Conservation (phyloP, 2,888 invertebrate species). For the Protophormia terraenovae region DNA sequence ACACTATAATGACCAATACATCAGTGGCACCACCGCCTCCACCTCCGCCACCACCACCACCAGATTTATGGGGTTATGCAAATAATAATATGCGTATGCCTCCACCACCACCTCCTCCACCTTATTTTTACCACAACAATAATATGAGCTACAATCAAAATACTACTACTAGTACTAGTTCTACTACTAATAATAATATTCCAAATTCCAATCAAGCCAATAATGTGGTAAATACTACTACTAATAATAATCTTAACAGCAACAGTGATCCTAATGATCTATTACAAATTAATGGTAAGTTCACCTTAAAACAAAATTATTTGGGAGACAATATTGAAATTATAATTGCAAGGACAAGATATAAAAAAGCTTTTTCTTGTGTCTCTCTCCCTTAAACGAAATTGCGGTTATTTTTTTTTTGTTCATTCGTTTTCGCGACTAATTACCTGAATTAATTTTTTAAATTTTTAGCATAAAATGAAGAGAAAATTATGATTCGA, state of each 20-base stretch:
- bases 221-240: slow-evolving; percentile 53
- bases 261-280: slow-evolving; percentile 42
- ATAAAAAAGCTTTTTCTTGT: not conserved
- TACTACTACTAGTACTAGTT: slow-evolving; percentile 17
- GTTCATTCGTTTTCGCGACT: no score
- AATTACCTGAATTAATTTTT: no score
- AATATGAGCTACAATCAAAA: slow-evolving; percentile 38
- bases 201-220: slow-evolving; percentile 54
- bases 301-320: not conserved
- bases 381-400: no score
- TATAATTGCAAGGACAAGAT: not conserved
- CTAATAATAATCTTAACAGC: slow-evolving; percentile 45
- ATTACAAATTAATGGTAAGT: slow-evolving; percentile 70
- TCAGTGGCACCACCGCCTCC: slow-evolving; percentile 71
- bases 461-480: no score
- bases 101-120: slow-evolving; percentile 63
- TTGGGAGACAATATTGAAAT: not conserved
- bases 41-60: slow-evolving; percentile 78
- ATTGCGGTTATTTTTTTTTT: no score
- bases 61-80: slow-evolving; percentile 72
- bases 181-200: slow-evolving; percentile 61
- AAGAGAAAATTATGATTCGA: no score
- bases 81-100: slow-evolving; percentile 56
- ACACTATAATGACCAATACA: slow-evolving; percentile 65
- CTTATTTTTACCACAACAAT: slow-evolving; percentile 44